Base-by-base conservation (phyloP, 2,797 vertebrate species). In the Danio tinwini region DNA sequence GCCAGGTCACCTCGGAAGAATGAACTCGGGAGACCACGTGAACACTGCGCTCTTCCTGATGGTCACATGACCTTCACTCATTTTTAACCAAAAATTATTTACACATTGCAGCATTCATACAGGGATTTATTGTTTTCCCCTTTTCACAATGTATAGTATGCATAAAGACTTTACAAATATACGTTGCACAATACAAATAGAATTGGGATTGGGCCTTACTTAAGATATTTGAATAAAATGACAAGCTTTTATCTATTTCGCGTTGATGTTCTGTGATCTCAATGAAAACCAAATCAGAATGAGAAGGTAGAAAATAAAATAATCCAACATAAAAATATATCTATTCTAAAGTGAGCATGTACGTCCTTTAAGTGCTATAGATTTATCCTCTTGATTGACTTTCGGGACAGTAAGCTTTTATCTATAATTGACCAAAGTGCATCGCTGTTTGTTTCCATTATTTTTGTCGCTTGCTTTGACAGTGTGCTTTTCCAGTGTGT, bases 381-480 rank as follows among this genome's bases (percentile, higher is more conserved):
- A 78, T 76, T 61, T 52, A 67, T 81, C 67, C 68, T 76, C 76
- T 44, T 80, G 68, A 83, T 80, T 80, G 82, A 77, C 55, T 79
- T 37, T 44, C 8, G 11, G 69, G 53, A 45, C 73, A 76, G 42
- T 64, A 40, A 68, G 85, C 82, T 78, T 84, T 82, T 82, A 84
- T 84, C 69, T 67, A 10, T 80, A 82, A 82, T 80, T 75, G 79
- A 72, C 71, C 42, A 5, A 67, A 84, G 77, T 82, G 81, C 59
- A 42, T 44, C 52, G 17, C 17, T 58, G 29, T 69, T 76, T 73
- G 53, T 80, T 74, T 71, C 69, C 69, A 82, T 82, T 74, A 78
- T 68, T 74, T n/a, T 50, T 62, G 21, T 74, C 14, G 7, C 52
- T 78, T 74, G 55, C 49, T 69, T 50, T 71, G 58, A 71, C 67